Base-by-base conservation (phyloP, 2,113 vertebrate species). In the Odobenus rosmarus region DNA sequence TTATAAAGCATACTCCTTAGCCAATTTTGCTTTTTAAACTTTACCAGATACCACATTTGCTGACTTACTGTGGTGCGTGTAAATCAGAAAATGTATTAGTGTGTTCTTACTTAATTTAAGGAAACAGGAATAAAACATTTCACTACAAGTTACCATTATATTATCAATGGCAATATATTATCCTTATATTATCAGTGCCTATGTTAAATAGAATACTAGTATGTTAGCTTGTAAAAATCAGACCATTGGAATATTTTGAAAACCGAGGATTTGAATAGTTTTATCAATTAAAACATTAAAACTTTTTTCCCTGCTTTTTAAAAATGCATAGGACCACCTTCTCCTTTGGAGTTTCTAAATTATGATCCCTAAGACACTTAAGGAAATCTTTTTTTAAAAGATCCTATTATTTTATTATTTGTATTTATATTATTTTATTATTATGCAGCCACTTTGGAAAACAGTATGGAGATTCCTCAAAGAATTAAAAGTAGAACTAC, bases 81-180 rank as follows among this genome's bases (percentile, higher is more conserved):
- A 95, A 74, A 71, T 95, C n/a, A 90, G 67, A 96, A 96, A 39
- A 83, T 90, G 36, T 93, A 23, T 89, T 80, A 51, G 39, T 77
- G 36, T 89, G 7, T 83, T 86, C 49, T 92, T 69, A 76, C 31
- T 76, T 94, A 74, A 55, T 83, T 76, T 81, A 79, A 24, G 55
- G 39, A 76, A 93, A 61, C 42, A 94, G 61, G 21, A 93, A 87
- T 57, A 61, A 74, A 88, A 64, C 31, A 23, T 85, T 84, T 94
- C n/a, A 84, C 88, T 92, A 79, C 14, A 81, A 80, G 36, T 80
- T 86, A 36, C n/a, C 26, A 28, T 72, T 89, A 13, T 26, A 36
- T 10, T 69, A 21, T 69, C 67, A 69, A 10, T n/a, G 33, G 33
- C 33, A 69, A 36, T 36, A n/a, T 69, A 36, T 36, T 69, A 18